Evolutionary conservation across 2,888 invertebrate genomes (phyloP).

Genomic region (Cheilosia vernalis): DNA sequence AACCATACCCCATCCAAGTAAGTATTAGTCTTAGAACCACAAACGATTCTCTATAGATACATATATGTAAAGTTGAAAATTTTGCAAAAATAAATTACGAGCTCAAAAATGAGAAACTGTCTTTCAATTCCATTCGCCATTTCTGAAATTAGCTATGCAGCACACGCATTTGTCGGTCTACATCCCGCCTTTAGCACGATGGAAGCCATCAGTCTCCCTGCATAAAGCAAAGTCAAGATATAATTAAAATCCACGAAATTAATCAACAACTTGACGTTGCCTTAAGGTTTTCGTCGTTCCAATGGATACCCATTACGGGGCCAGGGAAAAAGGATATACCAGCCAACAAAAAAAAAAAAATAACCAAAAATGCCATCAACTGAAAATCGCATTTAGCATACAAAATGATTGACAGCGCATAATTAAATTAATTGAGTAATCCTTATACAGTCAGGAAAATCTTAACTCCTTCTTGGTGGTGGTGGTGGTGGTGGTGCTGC

Average conservation of each 20-base stretch:
- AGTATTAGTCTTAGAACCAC: too few relatives aligned
- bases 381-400: constrained; percentile 76
- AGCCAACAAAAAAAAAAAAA: constrained; percentile 9
- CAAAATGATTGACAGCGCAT: constrained; percentile 84
- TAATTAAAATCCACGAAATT: constrained; percentile 74
- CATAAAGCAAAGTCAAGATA: constrained; percentile 68
- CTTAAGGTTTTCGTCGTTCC: constrained; percentile 72
- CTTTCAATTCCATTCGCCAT: constrained; percentile 11
- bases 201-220: constrained; percentile 55
- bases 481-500: constrained; percentile 51
- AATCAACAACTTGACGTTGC: constrained; percentile 74
- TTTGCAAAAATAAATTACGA: constrained; percentile 1
- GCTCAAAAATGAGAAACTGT: background rate
- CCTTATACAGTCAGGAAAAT: constrained; percentile 78
- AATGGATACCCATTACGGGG: constrained; percentile 66
- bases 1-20: too few relatives aligned
- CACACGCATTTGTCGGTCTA: constrained; percentile 27
- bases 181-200: constrained; percentile 4
- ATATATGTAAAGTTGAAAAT: too few relatives aligned
- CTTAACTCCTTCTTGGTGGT: constrained; percentile 64
- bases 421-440: constrained; percentile 84
- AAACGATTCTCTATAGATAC: too few relatives aligned
- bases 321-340: constrained; percentile 37
- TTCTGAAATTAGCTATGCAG: constrained; percentile 37
- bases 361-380: constrained; percentile 65